phyloP scores from a whole-genome alignment of 2,113 vertebrate species.

The Recurvirostra avosetta region DNA sequence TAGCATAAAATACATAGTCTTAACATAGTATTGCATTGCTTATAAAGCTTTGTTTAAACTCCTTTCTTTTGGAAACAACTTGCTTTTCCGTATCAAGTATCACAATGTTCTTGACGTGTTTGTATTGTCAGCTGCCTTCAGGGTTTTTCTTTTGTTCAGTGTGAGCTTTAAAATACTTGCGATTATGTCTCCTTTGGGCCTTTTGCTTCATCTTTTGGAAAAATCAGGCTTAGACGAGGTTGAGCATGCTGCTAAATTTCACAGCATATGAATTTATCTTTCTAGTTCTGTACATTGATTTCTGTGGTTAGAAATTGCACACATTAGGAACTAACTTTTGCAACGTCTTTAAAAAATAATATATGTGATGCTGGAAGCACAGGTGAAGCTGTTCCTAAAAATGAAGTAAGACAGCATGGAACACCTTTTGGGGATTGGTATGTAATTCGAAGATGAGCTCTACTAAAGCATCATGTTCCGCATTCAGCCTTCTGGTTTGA shows the following conservation, averaged over 20 bases:
- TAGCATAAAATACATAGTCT: background rate
- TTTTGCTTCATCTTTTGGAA: background rate
- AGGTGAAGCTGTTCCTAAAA: background rate
- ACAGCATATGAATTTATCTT: background rate
- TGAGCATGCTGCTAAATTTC: background rate
- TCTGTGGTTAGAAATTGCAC: background rate
- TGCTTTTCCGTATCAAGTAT: background rate
- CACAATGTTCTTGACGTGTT: background rate
- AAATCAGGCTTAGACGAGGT: background rate
- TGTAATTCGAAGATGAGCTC: background rate
- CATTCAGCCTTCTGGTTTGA: background rate
- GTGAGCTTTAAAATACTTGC: background rate
- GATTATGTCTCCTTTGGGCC: background rate
- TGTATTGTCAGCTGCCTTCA: background rate
- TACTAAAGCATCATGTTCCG: background rate
- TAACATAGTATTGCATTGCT: background rate
- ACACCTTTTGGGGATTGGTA: background rate
- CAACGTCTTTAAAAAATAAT: background rate
- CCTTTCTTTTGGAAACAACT: background rate
- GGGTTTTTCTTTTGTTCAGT: background rate
- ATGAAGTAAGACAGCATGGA: background rate
- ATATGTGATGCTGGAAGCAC: background rate
- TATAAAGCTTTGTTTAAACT: background rate
- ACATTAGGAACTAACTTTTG: background rate
- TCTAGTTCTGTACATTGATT: background rate